phyloP scores from a whole-genome alignment of 2,797 vertebrate genomes.

The Nothura maculosa region DNA sequence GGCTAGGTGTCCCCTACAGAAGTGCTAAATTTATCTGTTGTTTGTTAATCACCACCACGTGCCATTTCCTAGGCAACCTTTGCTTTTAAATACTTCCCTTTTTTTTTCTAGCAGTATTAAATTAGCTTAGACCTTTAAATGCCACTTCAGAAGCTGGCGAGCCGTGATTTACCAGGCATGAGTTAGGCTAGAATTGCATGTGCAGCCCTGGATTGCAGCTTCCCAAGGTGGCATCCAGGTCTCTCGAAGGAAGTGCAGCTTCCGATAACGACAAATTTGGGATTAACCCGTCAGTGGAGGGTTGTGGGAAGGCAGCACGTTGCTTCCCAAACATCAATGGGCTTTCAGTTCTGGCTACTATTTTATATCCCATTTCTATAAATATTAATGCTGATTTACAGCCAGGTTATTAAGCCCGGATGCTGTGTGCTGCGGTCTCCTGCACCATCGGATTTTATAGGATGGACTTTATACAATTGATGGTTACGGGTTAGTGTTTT shows the following conservation, averaged over 20 bases:
- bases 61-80: not conserved
- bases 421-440: fast-evolving
- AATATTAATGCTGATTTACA: not conserved
- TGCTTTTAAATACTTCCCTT: not conserved
- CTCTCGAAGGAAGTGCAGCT: not conserved
- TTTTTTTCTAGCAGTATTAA: not conserved
- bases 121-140: not conserved
- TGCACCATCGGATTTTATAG: not conserved
- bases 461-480: not conserved
- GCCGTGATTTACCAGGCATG: not conserved
- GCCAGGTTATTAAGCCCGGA: not conserved
- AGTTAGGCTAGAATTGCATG: not conserved
- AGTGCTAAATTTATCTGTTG: not conserved
- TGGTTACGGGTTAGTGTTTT: not conserved
- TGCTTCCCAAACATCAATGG: not conserved
- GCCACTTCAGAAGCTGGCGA: not conserved
- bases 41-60: not conserved
- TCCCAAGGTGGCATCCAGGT: not conserved
- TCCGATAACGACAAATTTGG: not conserved
- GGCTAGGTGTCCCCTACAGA: not conserved
- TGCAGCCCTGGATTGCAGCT: not conserved
- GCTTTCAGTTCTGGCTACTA: not conserved
- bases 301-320: not conserved
- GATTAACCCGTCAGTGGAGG: not conserved
- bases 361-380: not conserved